These are phyloP conservation scores for Microcebus murinus DNA, from an alignment of 2,113 vertebrate species.

Conservation along the genomic window DNA sequence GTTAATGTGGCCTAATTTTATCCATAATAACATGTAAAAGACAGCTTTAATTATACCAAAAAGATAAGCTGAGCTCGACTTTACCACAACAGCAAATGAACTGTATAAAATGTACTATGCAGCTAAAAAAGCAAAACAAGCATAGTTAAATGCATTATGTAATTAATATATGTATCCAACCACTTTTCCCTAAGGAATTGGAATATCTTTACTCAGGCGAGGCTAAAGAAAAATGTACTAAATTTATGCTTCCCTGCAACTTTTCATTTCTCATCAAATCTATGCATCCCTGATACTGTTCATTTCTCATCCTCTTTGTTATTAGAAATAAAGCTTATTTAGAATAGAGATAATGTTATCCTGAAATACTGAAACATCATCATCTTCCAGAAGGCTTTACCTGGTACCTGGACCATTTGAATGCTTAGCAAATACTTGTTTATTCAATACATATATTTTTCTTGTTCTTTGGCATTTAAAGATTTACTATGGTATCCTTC, in stretches of 20 bases:
- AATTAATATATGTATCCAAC: neutral
- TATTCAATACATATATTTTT: neutral
- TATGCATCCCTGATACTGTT: neutral
- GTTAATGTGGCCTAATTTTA: neutral
- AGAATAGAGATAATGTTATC: neutral
- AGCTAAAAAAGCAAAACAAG: neutral
- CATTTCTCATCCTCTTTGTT: neutral
- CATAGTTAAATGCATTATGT: neutral
- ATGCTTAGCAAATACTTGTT: neutral
- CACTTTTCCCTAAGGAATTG: neutral
- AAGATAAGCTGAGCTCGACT: neutral
- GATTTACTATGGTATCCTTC: neutral
- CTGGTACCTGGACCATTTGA: neutral
- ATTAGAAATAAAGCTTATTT: neutral
- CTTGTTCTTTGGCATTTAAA: neutral
- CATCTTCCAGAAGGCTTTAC: neutral
- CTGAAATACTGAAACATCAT: neutral
- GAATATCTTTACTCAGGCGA: neutral
- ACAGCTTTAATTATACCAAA: neutral
- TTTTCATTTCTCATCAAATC: neutral
- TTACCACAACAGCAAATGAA: neutral
- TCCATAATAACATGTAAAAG: neutral
- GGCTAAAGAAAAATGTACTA: neutral
- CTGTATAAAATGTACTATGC: neutral
- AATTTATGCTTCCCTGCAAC: neutral